Evolutionary conservation across 2,888 invertebrate genomes (phyloP).

Genomic region (Dusona sp.): DNA sequence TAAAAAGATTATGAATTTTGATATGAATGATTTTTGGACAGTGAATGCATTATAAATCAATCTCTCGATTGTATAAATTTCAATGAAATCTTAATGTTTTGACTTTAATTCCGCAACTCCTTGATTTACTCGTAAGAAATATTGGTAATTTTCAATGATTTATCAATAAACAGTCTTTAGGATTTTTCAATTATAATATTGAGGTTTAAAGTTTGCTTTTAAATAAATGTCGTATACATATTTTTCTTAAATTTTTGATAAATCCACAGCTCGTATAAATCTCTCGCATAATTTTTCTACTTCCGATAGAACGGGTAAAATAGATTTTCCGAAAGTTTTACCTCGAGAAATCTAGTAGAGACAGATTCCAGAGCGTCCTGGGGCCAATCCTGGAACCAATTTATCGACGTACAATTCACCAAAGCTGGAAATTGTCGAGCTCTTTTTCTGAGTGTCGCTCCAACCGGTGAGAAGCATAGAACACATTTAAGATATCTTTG

Average conservation of each 20-base stretch:
- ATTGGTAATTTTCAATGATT: no score
- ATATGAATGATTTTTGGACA: no score
- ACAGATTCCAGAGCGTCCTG: slow-evolving; percentile 95
- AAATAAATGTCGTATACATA: neutral
- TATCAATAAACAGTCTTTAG: no score
- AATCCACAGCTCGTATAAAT: neutral
- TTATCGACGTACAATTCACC: slow-evolving; percentile 96
- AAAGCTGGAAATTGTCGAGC: slow-evolving; percentile 97
- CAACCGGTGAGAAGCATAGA: slow-evolving; percentile 97
- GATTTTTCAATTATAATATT: no score
- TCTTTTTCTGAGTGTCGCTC: slow-evolving; percentile 93
- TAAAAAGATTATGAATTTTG: no score
- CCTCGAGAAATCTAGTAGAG: slow-evolving; percentile 92
- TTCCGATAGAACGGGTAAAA: neutral
- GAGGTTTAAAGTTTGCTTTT: neutral
- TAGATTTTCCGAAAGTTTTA: slow-evolving; percentile 76
- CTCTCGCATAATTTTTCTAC: slow-evolving; percentile 1
- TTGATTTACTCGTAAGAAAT: no score
- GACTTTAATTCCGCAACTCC: no score
- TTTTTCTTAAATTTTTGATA: neutral
- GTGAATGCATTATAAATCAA: no score
- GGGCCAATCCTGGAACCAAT: slow-evolving; percentile 99
- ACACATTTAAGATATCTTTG: slow-evolving; percentile 92
- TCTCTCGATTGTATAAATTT: no score
- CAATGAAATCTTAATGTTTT: no score